These are phyloP conservation scores for Brachyistius frenatus DNA, from an alignment of 2,113 vertebrate species.

Conservation along the genomic window DNA sequence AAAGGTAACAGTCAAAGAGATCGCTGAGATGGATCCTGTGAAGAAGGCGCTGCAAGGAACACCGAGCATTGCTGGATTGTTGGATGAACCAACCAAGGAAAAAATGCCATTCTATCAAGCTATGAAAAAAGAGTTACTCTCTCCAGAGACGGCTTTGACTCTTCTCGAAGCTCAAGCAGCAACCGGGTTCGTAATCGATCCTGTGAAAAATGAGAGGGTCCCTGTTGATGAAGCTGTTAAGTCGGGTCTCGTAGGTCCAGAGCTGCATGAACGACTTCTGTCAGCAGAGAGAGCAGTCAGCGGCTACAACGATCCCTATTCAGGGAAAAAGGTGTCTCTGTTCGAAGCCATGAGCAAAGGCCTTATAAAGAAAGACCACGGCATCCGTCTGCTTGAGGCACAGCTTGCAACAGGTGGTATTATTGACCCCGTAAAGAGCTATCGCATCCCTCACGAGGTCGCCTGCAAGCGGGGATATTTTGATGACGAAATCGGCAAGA, in stretches of 20 bases:
- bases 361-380: conserved; percentile 89
- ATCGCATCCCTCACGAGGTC: conserved; percentile 89
- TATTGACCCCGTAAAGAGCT: conserved; percentile 92
- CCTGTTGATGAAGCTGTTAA: conserved; percentile 91
- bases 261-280: conserved; percentile 93
- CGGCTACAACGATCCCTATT: conserved; percentile 94
- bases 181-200: conserved; percentile 90
- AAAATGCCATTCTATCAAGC: conserved; percentile 91
- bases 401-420: conserved; percentile 94
- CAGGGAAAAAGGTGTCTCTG: conserved; percentile 89
- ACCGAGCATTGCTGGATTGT: conserved; percentile 87
- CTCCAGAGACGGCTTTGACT: conserved; percentile 82
- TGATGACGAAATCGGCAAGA: conserved; percentile 83
- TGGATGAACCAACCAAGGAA: conserved; percentile 89
- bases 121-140: conserved; percentile 90
- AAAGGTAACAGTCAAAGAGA: conserved; percentile 86
- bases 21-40: conserved; percentile 86
- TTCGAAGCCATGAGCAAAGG: conserved; percentile 94
- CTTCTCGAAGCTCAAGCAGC: conserved; percentile 95
- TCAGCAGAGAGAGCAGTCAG: conserved; percentile 93
- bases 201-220: conserved; percentile 84
- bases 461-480: conserved; percentile 91
- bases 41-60: conserved; percentile 88
- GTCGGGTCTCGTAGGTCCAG: conserved; percentile 90
- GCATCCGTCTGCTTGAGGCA: conserved; percentile 90